A percentile compares a stretch with the other conserved stretches of the same genome.
Conservation (phyloP, 2,888 invertebrate species). For the Bellardia pandia region DNA sequence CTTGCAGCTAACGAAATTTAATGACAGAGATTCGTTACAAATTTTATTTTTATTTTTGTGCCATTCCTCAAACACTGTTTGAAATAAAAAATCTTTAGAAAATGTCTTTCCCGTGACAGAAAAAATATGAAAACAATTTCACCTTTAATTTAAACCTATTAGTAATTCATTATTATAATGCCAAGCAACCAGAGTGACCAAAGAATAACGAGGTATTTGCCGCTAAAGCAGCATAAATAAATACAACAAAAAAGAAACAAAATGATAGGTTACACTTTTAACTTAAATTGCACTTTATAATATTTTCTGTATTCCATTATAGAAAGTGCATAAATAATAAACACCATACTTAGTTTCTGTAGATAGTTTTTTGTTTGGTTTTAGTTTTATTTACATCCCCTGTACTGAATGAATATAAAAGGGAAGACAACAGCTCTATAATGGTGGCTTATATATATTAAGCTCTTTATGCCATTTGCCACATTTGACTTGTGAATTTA, state of each 20-base stretch:
- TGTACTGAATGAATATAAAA: background rate
- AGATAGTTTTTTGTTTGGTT: background rate
- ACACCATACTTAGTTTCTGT: background rate
- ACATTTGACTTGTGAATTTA: slow-evolving; percentile 15
- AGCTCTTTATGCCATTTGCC: slow-evolving; percentile 15
- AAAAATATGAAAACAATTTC: slow-evolving; percentile 19
- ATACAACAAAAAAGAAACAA: background rate
- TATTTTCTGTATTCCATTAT: slow-evolving; percentile 15
- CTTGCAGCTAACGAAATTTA: slow-evolving; percentile 26
- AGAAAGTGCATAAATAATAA: slow-evolving; percentile 22
- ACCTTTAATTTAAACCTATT: slow-evolving; percentile 44
- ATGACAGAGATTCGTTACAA: background rate
- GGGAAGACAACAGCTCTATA: background rate
- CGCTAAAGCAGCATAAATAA: background rate
- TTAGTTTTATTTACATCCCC: background rate
- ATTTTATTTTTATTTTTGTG: background rate
- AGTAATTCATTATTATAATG: slow-evolving; percentile 19
- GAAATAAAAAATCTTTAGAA: background rate
- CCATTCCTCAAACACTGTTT: background rate
- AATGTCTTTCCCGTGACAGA: background rate
- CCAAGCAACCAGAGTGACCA: background rate
- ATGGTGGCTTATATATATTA: background rate
- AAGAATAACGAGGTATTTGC: background rate
- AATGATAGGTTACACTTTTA: slow-evolving; percentile 13
- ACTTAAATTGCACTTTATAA: slow-evolving; percentile 39